Percentiles rank a stretch among this genome's conserved stretches.
These are phyloP conservation scores for Acanthiza pusilla DNA, from an alignment of 2,797 vertebrate species.

Conservation along the genomic window DNA sequence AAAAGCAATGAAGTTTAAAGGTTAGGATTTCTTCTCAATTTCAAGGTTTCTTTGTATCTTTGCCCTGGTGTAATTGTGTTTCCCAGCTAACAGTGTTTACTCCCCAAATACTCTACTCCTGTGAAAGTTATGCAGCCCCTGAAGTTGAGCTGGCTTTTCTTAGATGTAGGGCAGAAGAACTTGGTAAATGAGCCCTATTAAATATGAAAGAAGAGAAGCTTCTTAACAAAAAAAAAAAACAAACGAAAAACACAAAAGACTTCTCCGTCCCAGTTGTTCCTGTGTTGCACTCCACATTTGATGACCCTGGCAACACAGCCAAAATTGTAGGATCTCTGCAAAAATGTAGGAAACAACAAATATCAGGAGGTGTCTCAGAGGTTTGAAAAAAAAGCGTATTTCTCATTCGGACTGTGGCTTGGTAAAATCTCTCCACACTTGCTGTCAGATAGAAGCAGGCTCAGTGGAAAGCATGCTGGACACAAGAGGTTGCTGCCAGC, in stretches of 20 bases:
- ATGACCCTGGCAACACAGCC: slow-evolving; percentile 6
- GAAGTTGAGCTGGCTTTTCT: background rate
- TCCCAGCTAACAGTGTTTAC: background rate
- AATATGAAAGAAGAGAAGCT: background rate
- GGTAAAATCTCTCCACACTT: slow-evolving; percentile 50
- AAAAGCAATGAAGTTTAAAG: slow-evolving; percentile 46
- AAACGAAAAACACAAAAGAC: background rate
- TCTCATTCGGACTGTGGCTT: slow-evolving; percentile 46
- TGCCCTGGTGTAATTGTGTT: background rate
- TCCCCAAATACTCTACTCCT: background rate
- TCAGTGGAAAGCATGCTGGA: slow-evolving; percentile 43
- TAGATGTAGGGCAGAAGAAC: background rate
- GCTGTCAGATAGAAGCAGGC: slow-evolving; percentile 34
- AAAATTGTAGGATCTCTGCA: slow-evolving; percentile 29
- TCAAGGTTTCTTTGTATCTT: slow-evolving; percentile 25
- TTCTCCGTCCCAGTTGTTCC: background rate
- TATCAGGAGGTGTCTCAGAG: slow-evolving; percentile 33
- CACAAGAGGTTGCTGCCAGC: slow-evolving; percentile 53
- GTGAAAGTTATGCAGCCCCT: background rate
- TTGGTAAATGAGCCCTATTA: background rate
- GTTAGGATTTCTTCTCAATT: slow-evolving; percentile 25
- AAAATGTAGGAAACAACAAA: slow-evolving; percentile 42
- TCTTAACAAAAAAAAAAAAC: background rate
- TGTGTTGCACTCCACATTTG: slow-evolving; percentile 25
- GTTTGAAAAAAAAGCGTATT: slow-evolving; percentile 32